phyloP scores from a whole-genome alignment of 2,888 invertebrate species.

The Pelosia muscerda region DNA sequence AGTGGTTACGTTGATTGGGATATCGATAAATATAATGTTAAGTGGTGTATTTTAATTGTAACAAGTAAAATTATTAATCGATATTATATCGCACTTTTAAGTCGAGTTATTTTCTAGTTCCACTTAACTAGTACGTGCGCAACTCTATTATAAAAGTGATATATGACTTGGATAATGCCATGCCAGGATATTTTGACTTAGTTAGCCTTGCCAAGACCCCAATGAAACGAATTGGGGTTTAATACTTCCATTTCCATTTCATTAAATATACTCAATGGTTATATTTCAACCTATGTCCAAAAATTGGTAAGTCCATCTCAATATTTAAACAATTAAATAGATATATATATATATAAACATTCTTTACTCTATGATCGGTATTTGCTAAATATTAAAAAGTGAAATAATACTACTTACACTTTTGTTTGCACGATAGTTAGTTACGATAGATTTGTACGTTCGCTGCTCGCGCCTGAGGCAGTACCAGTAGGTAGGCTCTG shows the following conservation, averaged over 20 bases:
- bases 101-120: no score
- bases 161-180: no score
- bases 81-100: no score
- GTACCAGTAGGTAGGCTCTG: background rate
- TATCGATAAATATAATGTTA: no score
- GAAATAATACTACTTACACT: conserved; percentile 6
- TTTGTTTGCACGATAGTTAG: conserved; percentile 5
- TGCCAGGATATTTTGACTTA: no score
- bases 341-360: background rate
- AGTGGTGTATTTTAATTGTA: no score
- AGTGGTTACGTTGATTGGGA: no score
- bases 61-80: no score
- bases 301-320: background rate
- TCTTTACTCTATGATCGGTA: background rate
- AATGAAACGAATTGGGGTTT: background rate
- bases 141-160: no score
- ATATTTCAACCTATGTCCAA: background rate
- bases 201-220: no score
- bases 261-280: background rate
- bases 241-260: background rate
- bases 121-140: no score
- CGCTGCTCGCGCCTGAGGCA: background rate
- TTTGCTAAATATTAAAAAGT: background rate
- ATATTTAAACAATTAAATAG: background rate
- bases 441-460: conserved; percentile 11